Percentiles rank a stretch among this genome's conserved stretches.
These are phyloP conservation scores for Gastracanthus pulcherrimus DNA, from an alignment of 2,888 invertebrate species.

Conservation along the genomic window DNA sequence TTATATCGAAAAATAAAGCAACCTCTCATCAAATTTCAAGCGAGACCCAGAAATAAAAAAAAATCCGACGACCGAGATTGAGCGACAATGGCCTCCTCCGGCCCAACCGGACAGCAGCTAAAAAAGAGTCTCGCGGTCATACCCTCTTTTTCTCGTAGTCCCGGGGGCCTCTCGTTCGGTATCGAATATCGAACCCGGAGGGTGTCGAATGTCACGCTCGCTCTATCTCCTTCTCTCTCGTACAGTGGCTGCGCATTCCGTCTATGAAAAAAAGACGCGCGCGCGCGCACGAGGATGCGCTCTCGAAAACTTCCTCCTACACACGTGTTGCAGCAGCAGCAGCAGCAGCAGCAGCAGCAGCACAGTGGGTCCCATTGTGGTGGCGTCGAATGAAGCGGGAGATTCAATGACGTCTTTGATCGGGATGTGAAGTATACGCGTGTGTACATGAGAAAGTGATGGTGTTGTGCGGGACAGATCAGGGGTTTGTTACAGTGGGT, in stretches of 20 bases:
- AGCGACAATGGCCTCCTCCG: neutral
- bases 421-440: neutral
- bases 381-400: neutral
- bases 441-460: no score
- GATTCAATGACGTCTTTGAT: constrained; percentile 32
- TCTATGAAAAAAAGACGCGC: neutral
- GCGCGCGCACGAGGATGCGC: neutral
- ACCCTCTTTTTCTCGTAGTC: neutral
- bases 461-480: neutral
- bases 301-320: constrained; percentile 13
- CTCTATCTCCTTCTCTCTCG: neutral
- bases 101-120: no score
- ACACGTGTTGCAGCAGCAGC: neutral
- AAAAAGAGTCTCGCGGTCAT: neutral
- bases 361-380: constrained; percentile 29
- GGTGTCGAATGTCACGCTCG: constrained; percentile 39
- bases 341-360: neutral
- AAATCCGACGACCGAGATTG: neutral
- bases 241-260: neutral
- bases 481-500: neutral
- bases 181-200: constrained; percentile 43
- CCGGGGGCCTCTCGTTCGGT: neutral
- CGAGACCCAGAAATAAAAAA: neutral
- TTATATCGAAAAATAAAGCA: neutral
- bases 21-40: neutral